phyloP scores from a whole-genome alignment of 2,797 vertebrate genomes.

The Strix occidentalis region DNA sequence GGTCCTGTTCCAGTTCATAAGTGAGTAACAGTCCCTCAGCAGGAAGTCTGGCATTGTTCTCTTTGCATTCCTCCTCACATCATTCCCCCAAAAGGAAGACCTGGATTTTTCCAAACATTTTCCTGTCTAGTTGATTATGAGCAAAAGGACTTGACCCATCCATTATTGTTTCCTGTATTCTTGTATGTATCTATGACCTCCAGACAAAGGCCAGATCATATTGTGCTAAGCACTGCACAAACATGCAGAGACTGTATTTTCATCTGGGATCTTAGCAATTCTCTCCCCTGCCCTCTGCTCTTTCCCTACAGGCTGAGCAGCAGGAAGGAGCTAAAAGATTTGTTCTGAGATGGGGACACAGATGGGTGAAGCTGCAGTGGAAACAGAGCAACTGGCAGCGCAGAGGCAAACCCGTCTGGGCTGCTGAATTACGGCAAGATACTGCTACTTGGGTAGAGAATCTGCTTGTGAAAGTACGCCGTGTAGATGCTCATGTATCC shows the following conservation, averaged over 20 bases:
- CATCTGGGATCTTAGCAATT: neutral
- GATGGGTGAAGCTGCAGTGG: neutral
- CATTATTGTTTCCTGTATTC: neutral
- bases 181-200: neutral
- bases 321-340: neutral
- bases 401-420: too few relatives aligned
- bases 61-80: constrained; percentile 22
- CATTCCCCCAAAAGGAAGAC: neutral
- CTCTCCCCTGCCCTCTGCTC: neutral
- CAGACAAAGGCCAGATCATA: neutral
- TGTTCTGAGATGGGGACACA: neutral
- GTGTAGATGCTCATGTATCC: too few relatives aligned
- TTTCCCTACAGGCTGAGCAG: neutral
- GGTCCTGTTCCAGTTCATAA: constrained; percentile 9
- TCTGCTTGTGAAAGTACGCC: too few relatives aligned
- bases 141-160: constrained; percentile 11
- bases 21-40: constrained; percentile 15
- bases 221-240: neutral
- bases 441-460: too few relatives aligned
- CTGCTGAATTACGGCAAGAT: too few relatives aligned
- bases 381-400: too few relatives aligned
- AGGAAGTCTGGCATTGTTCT: constrained; percentile 65
- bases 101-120: constrained; percentile 31
- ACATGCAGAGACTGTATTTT: neutral
- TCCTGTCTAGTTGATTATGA: constrained; percentile 31